Percentiles rank a stretch among this genome's conserved stretches.
Conservation (phyloP, 2,888 invertebrate genomes). For the Pachymerium ferrugineum region DNA sequence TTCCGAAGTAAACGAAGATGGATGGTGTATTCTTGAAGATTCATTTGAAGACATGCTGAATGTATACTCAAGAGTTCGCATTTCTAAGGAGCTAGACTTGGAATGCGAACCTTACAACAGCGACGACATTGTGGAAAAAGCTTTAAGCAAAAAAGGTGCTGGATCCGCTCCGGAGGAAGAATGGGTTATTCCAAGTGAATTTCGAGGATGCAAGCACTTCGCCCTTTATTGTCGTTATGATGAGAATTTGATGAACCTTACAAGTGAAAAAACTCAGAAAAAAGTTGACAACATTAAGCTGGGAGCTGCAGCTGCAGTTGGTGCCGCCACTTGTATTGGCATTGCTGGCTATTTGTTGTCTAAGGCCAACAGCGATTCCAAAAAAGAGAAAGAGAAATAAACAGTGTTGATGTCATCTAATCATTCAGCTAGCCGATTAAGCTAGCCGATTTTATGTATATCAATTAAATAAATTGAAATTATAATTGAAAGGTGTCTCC, state of each 20-base stretch:
- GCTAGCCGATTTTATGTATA: too few relatives aligned
- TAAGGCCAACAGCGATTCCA: neutral
- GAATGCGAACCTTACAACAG: conserved; percentile 1
- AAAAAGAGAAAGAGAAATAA: neutral
- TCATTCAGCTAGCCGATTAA: too few relatives aligned
- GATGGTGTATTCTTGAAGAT: neutral
- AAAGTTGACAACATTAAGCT: conserved; percentile 1
- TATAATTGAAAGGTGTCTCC: too few relatives aligned
- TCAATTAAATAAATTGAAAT: too few relatives aligned
- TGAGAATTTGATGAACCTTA: neutral
- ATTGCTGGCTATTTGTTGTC: neutral
- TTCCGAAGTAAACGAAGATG: neutral
- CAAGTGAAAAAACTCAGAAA: neutral
- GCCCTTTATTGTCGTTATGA: neutral
- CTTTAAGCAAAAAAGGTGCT: neutral
- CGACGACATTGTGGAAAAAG: neutral
- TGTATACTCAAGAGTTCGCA: neutral
- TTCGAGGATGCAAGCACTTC: conserved; percentile 12
- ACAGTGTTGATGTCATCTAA: too few relatives aligned
- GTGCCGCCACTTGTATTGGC: neutral
- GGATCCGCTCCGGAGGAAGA: neutral
- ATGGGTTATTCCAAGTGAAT: neutral
- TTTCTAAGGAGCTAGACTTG: neutral
- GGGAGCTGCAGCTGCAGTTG: neutral
- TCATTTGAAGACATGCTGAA: neutral